phyloP scores from a whole-genome alignment of 2,888 invertebrate genomes.

The Drosophila algonquin region DNA sequence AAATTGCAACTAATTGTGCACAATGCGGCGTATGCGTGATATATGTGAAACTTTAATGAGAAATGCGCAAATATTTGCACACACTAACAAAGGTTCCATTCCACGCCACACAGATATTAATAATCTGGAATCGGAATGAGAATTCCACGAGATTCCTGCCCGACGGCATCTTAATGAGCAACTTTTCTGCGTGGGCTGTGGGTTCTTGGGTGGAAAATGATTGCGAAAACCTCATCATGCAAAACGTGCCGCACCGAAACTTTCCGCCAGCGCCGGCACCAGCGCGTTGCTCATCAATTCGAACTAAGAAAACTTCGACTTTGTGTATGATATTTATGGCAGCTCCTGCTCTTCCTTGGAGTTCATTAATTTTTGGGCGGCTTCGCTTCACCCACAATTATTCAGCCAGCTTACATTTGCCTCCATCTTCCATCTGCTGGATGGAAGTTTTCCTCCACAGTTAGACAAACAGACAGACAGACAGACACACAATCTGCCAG shows the following conservation, averaged over 20 bases:
- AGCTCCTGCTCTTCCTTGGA: slow-evolving; percentile 21
- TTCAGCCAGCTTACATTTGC: slow-evolving; percentile 15
- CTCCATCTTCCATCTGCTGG: slow-evolving; percentile 8
- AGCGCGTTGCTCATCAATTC: slow-evolving; percentile 55
- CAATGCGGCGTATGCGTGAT: slow-evolving; percentile 51
- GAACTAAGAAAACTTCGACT: slow-evolving; percentile 42
- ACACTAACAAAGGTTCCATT: not conserved
- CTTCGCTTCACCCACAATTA: slow-evolving; percentile 55
- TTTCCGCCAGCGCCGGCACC: slow-evolving; percentile 32
- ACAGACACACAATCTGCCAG: slow-evolving; percentile 1
- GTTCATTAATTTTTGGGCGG: slow-evolving; percentile 66
- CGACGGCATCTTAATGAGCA: slow-evolving; percentile 47
- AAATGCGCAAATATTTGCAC: slow-evolving; percentile 42
- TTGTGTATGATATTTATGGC: slow-evolving; percentile 45
- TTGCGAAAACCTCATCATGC: slow-evolving; percentile 43
- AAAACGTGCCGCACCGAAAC: slow-evolving; percentile 53
- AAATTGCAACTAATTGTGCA: slow-evolving; percentile 55
- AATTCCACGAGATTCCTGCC: slow-evolving; percentile 42
- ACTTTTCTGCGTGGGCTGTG: slow-evolving; percentile 32
- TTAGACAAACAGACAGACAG: slow-evolving; percentile 13
- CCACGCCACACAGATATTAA: slow-evolving; percentile 45
- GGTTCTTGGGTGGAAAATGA: slow-evolving; percentile 31
- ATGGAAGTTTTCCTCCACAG: slow-evolving; percentile 42
- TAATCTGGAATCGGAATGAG: slow-evolving; percentile 47
- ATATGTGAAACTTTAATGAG: slow-evolving; percentile 40